These are phyloP conservation scores for Trissonchulus sp. DNA, from an alignment of 2,888 invertebrate genomes.

Conservation along the genomic window DNA sequence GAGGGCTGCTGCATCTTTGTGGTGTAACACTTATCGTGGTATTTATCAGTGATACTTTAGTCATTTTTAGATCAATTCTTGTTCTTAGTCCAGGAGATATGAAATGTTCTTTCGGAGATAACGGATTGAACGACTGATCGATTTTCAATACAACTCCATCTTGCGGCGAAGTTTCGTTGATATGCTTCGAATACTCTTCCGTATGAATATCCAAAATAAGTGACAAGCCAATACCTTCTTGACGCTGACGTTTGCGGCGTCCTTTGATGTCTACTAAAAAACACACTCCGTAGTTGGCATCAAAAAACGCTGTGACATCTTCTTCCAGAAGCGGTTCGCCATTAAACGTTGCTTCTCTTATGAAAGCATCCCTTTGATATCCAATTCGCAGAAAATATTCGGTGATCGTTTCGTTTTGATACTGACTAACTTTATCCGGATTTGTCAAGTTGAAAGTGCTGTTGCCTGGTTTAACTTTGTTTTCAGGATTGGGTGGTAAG, in stretches of 20 bases:
- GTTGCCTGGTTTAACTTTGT: neutral
- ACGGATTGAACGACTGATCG: neutral
- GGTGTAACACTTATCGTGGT: neutral
- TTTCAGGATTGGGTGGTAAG: neutral
- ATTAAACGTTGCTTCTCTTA: neutral
- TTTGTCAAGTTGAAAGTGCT: too few species aligned
- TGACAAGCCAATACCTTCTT: neutral
- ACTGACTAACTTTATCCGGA: too few species aligned
- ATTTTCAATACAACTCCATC: neutral
- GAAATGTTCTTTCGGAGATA: neutral
- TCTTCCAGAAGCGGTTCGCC: neutral
- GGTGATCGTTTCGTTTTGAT: neutral
- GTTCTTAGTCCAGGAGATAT: neutral
- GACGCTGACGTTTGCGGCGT: neutral
- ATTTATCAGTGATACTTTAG: neutral
- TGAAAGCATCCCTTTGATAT: neutral
- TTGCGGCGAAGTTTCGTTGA: neutral
- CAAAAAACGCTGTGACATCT: neutral
- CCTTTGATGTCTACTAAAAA: neutral
- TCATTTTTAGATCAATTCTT: neutral
- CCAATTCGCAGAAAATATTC: constrained; percentile 11
- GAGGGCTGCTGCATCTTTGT: neutral
- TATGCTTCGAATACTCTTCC: neutral
- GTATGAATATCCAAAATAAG: neutral
- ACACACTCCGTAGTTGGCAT: neutral